phyloP scores from a whole-genome alignment of 2,797 vertebrate genomes.

The Buphagus erythrorhynchus region DNA sequence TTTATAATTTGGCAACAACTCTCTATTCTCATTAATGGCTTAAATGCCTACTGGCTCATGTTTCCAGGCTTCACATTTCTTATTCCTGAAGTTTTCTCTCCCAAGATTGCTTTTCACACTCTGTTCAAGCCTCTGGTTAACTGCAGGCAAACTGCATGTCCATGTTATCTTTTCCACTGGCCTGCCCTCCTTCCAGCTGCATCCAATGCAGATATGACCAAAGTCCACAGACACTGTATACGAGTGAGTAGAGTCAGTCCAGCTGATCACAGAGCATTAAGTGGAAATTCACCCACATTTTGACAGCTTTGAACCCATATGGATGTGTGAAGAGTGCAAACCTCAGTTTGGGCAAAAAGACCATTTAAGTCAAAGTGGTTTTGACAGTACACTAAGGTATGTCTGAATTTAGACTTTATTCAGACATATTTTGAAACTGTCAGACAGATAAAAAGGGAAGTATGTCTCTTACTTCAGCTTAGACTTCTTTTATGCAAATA shows the following conservation, averaged over 20 bases:
- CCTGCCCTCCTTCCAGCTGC: background rate
- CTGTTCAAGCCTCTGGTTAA: background rate
- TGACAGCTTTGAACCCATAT: background rate
- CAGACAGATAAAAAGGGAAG: background rate
- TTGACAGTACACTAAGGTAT: background rate
- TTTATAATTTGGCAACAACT: background rate
- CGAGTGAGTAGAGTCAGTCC: background rate
- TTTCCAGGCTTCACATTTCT: background rate
- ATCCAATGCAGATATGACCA: background rate
- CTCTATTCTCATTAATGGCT: background rate
- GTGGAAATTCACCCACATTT: background rate
- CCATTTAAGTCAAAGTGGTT: background rate
- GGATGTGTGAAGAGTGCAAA: background rate
- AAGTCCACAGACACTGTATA: background rate
- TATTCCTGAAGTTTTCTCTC: background rate
- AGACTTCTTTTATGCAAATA: background rate
- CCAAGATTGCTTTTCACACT: background rate
- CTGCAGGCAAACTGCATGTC: background rate
- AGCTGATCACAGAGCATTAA: background rate
- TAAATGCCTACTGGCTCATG: background rate
- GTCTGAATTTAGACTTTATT: background rate
- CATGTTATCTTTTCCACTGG: background rate
- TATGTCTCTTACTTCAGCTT: background rate
- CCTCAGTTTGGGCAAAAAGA: background rate
- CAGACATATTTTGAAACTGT: background rate